Evolutionary conservation across 2,888 invertebrate genomes (phyloP), one percentile per base, ranked within the genome.

Genomic region (Conomelus anceps): DNA sequence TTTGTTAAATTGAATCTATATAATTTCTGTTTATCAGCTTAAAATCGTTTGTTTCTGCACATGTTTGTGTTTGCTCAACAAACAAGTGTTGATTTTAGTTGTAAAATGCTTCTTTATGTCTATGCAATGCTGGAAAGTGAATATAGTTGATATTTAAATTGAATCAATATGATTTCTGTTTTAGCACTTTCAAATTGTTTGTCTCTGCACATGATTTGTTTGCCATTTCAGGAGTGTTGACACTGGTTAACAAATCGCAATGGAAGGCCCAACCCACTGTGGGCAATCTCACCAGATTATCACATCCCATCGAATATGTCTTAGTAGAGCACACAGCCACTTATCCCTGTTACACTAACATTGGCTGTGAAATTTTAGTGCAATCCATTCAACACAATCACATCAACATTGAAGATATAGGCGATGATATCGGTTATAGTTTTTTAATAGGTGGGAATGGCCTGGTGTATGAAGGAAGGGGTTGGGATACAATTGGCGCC

Each of bases 381-480:
- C 20, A 85, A 22, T 86, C 85, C 24, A 89, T 89, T 9, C 91
- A 91, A 24, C 24, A 88, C 17, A 22, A 41, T 23, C 90, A 91
- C 22, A 89, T 91, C 11, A 63, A 87, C 29, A 87, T 87, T 22
- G 22, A 87, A 23, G 88, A 89, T 23, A 90, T 29, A n/a, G 63
- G 63, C n/a, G 22, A 23, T 17, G 91, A 91, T 88, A 93, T 94
- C 86, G 94, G 93, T 4, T 93, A 93, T 90, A 94, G 93, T 90
- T 95, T 94, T 90, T 91, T 94, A 22, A 93, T 95, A 63, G 94
- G 94, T 3, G 94, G 94, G 63, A 94, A 94, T 91, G 94, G 94
- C 0, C 93, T 93, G 22, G 92, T 93, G 17, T 94, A 94, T 91
- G 93, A 93, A 90, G 94, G 94, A 11, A 92, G 94, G 1, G 93